phyloP scores from a whole-genome alignment of 2,113 vertebrate genomes.

The Edolisoma coerulescens region DNA sequence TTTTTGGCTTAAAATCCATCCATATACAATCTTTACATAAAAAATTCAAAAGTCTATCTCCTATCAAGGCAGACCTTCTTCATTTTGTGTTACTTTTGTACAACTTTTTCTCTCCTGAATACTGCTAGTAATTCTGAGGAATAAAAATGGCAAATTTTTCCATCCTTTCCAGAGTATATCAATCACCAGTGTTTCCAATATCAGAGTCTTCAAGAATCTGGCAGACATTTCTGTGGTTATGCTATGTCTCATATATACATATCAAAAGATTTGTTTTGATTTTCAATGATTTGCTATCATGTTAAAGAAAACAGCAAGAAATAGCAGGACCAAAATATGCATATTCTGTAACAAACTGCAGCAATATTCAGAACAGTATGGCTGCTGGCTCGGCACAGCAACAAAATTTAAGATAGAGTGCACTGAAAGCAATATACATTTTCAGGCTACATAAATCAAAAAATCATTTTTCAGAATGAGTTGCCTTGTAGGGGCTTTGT shows the following conservation, averaged over 20 bases:
- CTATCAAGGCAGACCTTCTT: rapidly evolving
- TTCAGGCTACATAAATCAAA: not conserved
- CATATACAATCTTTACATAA: not conserved
- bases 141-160: not conserved
- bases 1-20: not conserved
- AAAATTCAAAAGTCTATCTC: not conserved
- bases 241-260: not conserved
- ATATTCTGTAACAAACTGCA: not conserved
- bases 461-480: conserved; percentile 15
- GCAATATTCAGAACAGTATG: not conserved
- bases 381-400: not conserved
- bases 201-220: not conserved
- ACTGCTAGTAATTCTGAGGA: not conserved
- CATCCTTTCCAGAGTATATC: not conserved
- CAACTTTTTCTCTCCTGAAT: not conserved
- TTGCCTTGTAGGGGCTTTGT: not conserved
- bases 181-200: not conserved
- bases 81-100: not conserved
- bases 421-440: not conserved
- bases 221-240: not conserved
- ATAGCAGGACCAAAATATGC: not conserved
- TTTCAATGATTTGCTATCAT: not conserved
- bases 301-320: not conserved
- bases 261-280: not conserved
- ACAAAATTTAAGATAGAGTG: not conserved